Base-by-base conservation (phyloP, 2,888 invertebrate genomes). In the Prosopocoilus inquinatus region DNA sequence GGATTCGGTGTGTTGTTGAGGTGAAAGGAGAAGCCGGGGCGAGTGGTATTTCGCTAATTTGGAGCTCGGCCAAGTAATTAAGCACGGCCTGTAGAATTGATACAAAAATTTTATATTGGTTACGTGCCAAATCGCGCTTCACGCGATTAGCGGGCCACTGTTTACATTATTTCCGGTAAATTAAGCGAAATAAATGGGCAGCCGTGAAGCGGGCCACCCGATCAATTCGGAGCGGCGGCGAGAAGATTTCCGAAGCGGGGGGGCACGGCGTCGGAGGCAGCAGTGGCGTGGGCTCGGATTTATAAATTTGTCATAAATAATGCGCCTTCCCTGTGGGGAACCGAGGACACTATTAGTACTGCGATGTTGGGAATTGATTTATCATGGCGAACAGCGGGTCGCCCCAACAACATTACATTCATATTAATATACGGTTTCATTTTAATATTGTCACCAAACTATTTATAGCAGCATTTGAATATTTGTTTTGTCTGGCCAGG, bases 361-460 rank as follows among this genome's bases (percentile, higher is more conserved):
- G 69, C 73, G 74, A 71, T 73, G 75, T 74, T 70, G 72, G 73
- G 71, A 76, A 77, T 77, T 77, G 76, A 77, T 77, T 77, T 77
- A 77, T 77, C 76, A 76, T 75, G 72, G 69, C 66, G 65, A 64
- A 58, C 75, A 62, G 62, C 71, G 67, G 75, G 77, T 68, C 61
- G 71, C 61, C 70, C 64, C 46, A 61, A 67, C 70, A 69, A 71
- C 73, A 75, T 75, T 73, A 74, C 74, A 73, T 73, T 71, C 74
- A 68, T 71, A 75, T 75, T 75, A 75, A 75, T 74, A 74, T 73
- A 70, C 70, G 64, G 69, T 73, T 73, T 68, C 72, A 75, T 76
- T 77, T 75, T 77, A 77, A 77, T 77, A 77, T 77, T 77, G 76
- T 77, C 77, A 77, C 76, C 76, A 77, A 72, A 67, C 72, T 76